A percentile compares a stretch with the other conserved stretches of the same genome.
phyloP scores from a whole-genome alignment of 2,888 invertebrate species.

The Merodon equestris region DNA sequence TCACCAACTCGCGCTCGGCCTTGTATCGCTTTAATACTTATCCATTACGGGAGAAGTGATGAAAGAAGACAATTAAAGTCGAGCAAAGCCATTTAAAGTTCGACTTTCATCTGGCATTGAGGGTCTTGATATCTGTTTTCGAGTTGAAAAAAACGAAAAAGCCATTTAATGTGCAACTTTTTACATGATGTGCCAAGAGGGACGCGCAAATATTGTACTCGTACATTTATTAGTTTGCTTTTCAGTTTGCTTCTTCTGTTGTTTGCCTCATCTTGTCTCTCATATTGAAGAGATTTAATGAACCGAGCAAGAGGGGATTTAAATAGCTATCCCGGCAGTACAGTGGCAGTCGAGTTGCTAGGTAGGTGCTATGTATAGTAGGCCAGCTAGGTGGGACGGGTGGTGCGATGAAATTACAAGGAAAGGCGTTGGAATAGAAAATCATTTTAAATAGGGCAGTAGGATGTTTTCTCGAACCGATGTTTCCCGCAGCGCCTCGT shows the following conservation, averaged over 20 bases:
- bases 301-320: conserved; percentile 38
- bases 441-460: conserved; percentile 23
- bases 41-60: no score
- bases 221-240: conserved; percentile 10
- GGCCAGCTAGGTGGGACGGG: not conserved
- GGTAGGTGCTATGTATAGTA: no score
- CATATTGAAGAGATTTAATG: conserved; percentile 46
- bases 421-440: conserved; percentile 44
- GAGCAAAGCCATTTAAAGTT: not conserved
- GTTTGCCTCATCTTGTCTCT: not conserved
- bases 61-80: conserved; percentile 6
- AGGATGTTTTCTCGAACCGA: conserved; percentile 11
- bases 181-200: no score
- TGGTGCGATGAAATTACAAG: conserved; percentile 6
- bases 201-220: conserved; percentile 9
- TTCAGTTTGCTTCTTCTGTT: not conserved
- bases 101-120: conserved; percentile 38
- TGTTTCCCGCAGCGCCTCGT: conserved; percentile 2
- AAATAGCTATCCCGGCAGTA: not conserved
- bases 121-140: conserved; percentile 42
- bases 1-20: no score
- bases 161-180: no score
- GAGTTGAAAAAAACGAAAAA: not conserved
- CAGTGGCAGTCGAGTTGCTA: no score
- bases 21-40: no score